Evolutionary conservation across 1,140 invertebrate species (phyloP), one percentile per base, ranked within the genome.

Genomic region (Potamilus streckersoni): DNA sequence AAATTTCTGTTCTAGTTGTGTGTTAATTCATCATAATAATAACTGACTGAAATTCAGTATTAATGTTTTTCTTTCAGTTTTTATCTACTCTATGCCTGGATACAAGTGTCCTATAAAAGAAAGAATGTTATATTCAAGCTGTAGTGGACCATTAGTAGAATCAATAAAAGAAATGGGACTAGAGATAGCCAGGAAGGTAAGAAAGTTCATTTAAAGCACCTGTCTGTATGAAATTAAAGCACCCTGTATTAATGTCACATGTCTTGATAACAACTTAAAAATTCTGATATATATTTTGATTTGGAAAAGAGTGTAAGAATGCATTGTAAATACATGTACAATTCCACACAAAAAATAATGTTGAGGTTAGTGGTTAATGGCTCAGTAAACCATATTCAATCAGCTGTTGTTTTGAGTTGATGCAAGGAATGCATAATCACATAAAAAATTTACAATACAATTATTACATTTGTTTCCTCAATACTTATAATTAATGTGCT

Each of bases 11-110:
- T 31, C 27, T 31, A 31, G 27, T 31, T 31, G 27, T 31, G 27
- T 31, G 27, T 31, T 31, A 31, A 31, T 31, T 31, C 27, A 2
- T 31, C 38, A 49, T 49, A 11, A 49, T 49, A 11, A 49, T 8
- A 49, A 49, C 11, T 8, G 38, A 49, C 38, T 49, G 11, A 49
- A 49, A 11, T 49, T 49, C 38, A 49, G 38, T 49, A 49, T 49
- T 11, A 38, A 38, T 38, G 6, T n/a, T 82, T 86, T 88, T 75
- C 82, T 93, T 93, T 85, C 92, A 97, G 95, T 99, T 66, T 99
- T 99, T 89, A 96, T 99, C 83, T 99, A 99, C 90, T 97, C 96
- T 16, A 98, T 98, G 96, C 97, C 97, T 27, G 96, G 96, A 14
- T 98, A 97, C 88, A 94, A 92, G 66, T 97, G 96, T 86, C 94